These are phyloP conservation scores for Aurelia coerulea DNA, from an alignment of 30 jellyfish, hydroid and myxozoan genomes.

Conservation along the genomic window DNA sequence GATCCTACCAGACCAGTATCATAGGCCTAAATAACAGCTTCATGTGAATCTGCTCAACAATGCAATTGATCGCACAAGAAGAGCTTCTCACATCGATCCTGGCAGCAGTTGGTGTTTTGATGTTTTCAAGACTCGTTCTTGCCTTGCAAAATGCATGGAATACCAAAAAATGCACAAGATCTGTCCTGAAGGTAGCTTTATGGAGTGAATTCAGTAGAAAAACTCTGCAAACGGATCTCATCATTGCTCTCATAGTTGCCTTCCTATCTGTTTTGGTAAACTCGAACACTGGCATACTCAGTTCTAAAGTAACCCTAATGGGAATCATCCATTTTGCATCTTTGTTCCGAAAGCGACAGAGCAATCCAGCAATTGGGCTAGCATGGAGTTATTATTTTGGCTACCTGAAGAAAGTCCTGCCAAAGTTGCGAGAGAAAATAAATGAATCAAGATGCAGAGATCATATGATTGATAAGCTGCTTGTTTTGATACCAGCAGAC, in stretches of 20 bases:
- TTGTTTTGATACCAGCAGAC: background rate
- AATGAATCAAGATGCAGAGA: background rate
- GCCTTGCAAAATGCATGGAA: background rate
- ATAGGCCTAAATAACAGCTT: too few relatives aligned
- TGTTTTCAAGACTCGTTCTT: background rate
- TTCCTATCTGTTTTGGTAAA: background rate
- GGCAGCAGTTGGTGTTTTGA: background rate
- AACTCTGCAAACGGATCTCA: background rate
- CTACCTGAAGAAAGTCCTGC: conserved; percentile 6
- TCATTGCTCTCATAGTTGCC: background rate
- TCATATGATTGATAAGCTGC: background rate
- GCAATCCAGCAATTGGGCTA: conserved; percentile 3
- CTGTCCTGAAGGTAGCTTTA: conserved; percentile 16
- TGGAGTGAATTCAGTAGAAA: conserved; percentile 24
- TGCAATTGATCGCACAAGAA: too few relatives aligned
- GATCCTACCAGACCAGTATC: too few relatives aligned
- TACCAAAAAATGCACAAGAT: background rate
- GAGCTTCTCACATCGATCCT: background rate
- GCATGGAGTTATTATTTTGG: conserved; percentile 7
- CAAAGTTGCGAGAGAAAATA: background rate
- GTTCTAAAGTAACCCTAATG: background rate
- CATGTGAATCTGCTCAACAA: too few relatives aligned
- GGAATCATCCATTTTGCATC: background rate
- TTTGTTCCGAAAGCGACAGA: background rate
- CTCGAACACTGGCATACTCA: background rate